Percentiles rank a stretch among this genome's conserved stretches.
phyloP scores from a whole-genome alignment of 1,140 invertebrate genomes.

The Hestina assimilis region DNA sequence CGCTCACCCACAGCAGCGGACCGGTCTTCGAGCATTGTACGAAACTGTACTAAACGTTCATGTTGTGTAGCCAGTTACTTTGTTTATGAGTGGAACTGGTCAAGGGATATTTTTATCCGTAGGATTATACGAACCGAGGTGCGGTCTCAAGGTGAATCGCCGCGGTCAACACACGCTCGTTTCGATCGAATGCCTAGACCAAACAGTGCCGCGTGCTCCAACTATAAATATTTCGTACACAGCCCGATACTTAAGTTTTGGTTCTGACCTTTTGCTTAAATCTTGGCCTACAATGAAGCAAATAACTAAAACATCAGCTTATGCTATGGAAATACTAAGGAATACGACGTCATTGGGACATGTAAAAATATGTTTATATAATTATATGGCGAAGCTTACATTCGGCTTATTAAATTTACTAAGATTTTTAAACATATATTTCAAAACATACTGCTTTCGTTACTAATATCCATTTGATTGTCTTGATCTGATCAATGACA shows the following conservation, averaged over 20 bases:
- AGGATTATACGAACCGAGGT: slow-evolving; percentile 61
- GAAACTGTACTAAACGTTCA: slow-evolving; percentile 56
- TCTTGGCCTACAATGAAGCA: slow-evolving; percentile 25
- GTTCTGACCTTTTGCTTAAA: slow-evolving; percentile 34
- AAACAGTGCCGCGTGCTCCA: slow-evolving; percentile 62
- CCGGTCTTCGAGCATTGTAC: slow-evolving; percentile 70
- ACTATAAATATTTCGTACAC: slow-evolving; percentile 47
- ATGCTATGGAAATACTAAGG: too few relatives aligned
- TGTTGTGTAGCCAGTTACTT: slow-evolving; percentile 45
- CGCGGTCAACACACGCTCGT: slow-evolving; percentile 68
- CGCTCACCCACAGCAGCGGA: slow-evolving; percentile 73
- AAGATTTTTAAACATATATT: too few relatives aligned
- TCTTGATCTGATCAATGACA: too few relatives aligned
- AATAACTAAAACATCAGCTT: slow-evolving; percentile 4
- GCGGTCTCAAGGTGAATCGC: slow-evolving; percentile 74
- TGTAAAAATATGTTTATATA: too few relatives aligned
- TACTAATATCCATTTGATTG: too few relatives aligned
- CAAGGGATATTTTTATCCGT: slow-evolving; percentile 38
- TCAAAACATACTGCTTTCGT: too few relatives aligned
- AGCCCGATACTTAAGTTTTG: slow-evolving; percentile 32
- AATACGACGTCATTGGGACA: too few relatives aligned
- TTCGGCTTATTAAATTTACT: too few relatives aligned
- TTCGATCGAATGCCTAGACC: slow-evolving; percentile 69
- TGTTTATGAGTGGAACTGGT: slow-evolving; percentile 32
- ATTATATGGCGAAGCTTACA: too few relatives aligned